These are phyloP conservation scores for Thunnus albacares DNA, from an alignment of 2,797 vertebrate genomes.

Conservation along the genomic window DNA sequence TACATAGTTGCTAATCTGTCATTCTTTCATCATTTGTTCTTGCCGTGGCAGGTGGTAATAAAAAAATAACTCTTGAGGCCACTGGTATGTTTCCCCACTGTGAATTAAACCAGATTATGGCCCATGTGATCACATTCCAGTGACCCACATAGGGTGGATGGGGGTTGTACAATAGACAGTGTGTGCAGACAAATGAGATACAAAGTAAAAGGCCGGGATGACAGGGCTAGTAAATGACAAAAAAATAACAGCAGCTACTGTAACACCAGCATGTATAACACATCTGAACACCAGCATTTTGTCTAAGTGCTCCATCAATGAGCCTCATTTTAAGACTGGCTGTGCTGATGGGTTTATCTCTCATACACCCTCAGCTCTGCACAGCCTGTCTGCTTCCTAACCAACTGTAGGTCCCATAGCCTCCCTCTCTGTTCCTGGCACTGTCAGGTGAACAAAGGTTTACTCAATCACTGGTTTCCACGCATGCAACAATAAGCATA, in stretches of 20 bases:
- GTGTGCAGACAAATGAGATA: constrained; percentile 7
- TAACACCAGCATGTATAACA: constrained; percentile 14
- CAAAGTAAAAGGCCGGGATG: constrained; percentile 11
- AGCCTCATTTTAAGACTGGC: constrained; percentile 57
- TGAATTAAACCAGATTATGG: constrained; percentile 65
- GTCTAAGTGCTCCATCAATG: constrained; percentile 37
- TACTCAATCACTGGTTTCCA: constrained; percentile 62
- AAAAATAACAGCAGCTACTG: constrained; percentile 33
- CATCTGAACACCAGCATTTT: constrained; percentile 49
- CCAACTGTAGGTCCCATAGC: constrained; percentile 67
- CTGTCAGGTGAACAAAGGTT: constrained; percentile 65
- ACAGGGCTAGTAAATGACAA: constrained; percentile 12
- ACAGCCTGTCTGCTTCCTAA: constrained; percentile 70
- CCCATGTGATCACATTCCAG: constrained; percentile 76
- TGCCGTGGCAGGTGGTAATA: constrained; percentile 23
- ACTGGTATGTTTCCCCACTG: constrained; percentile 54
- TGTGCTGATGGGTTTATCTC: constrained; percentile 75
- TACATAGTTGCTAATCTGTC: background rate
- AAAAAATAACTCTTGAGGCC: constrained; percentile 19
- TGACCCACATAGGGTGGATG: constrained; percentile 29
- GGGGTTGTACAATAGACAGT: background rate
- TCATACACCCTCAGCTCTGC: constrained; percentile 59
- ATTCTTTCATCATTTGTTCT: constrained; percentile 1
- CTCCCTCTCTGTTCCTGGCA: constrained; percentile 55
- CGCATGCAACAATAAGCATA: constrained; percentile 54